phyloP scores from a whole-genome alignment of 35 echinoderm and acorn worm genomes.

The Holothuria glaberrima region DNA sequence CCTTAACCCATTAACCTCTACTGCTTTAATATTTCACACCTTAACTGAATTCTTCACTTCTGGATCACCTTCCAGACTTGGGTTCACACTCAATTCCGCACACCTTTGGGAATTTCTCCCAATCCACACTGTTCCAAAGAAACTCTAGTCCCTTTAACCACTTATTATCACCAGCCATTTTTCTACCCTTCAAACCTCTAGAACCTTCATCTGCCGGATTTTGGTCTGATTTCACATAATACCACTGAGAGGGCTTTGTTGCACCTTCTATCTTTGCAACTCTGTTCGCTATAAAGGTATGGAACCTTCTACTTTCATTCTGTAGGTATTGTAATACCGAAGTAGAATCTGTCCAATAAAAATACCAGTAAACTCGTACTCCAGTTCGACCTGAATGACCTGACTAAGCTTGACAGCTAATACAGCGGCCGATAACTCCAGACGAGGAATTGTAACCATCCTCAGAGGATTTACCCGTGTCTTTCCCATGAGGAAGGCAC shows the following conservation, averaged over 20 bases:
- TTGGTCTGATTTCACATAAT: constrained; percentile 9
- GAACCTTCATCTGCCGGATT: constrained; percentile 54
- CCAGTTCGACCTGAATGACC: not conserved
- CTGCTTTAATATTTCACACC: not conserved
- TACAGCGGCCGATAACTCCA: constrained; percentile 36
- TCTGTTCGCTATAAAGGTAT: constrained; percentile 36
- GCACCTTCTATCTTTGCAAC: constrained; percentile 19
- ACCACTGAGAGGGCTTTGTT: constrained; percentile 21
- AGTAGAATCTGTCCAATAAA: constrained; percentile 32
- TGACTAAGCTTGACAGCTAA: not conserved
- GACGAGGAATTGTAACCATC: constrained; percentile 44
- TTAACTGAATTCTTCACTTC: constrained; percentile 17
- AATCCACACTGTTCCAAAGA: not conserved
- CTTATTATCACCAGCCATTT: constrained; percentile 20
- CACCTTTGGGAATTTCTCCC: not conserved
- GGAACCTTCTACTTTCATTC: constrained; percentile 45
- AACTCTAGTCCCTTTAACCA: constrained; percentile 1
- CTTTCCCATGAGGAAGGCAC: constrained; percentile 34
- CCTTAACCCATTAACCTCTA: not conserved
- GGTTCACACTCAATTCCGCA: not conserved
- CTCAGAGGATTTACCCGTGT: constrained; percentile 42
- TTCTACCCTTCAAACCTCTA: constrained; percentile 20
- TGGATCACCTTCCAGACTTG: not conserved
- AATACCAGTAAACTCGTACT: constrained; percentile 1
- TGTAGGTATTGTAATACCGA: constrained; percentile 16